A percentile compares a stretch with the other conserved stretches of the same genome.
Conservation (phyloP, 2,888 invertebrate genomes). For the Apodemia hepburni region DNA sequence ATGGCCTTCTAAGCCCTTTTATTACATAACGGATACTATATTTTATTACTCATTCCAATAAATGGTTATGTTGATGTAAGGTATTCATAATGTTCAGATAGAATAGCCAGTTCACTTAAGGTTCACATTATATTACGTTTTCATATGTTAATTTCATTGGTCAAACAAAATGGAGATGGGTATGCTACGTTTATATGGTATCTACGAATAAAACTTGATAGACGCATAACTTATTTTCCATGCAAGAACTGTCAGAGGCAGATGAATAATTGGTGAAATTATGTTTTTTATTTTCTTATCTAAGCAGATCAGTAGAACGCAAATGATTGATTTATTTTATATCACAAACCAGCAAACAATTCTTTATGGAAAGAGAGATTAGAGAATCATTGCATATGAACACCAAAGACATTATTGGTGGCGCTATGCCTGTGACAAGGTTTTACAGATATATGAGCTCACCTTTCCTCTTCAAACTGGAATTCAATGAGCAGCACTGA, state of each 20-base stretch:
- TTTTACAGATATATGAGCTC: too few relatives aligned
- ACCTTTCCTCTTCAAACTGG: too few relatives aligned
- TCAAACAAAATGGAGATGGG: background rate
- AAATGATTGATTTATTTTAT: too few relatives aligned
- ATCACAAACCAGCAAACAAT: too few relatives aligned
- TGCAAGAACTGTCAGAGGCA: background rate
- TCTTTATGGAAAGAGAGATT: too few relatives aligned
- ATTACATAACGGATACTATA: conserved; percentile 1
- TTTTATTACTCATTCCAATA: conserved; percentile 2
- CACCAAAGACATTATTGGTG: too few relatives aligned
- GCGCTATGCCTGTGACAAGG: too few relatives aligned
- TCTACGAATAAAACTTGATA: background rate
- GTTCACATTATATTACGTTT: background rate
- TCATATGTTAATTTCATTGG: background rate
- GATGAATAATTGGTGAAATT: too few relatives aligned
- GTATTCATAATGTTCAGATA: background rate
- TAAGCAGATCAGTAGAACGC: too few relatives aligned
- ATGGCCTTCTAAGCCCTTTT: conserved; percentile 2
- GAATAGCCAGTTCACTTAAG: background rate
- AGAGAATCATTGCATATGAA: too few relatives aligned
- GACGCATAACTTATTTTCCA: background rate
- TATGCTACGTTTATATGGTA: background rate
- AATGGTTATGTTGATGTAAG: background rate
- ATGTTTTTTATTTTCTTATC: too few relatives aligned
- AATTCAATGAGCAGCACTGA: too few relatives aligned